Base-by-base conservation (phyloP, 2,113 vertebrate genomes). In the Opisthocomus hoazin region DNA sequence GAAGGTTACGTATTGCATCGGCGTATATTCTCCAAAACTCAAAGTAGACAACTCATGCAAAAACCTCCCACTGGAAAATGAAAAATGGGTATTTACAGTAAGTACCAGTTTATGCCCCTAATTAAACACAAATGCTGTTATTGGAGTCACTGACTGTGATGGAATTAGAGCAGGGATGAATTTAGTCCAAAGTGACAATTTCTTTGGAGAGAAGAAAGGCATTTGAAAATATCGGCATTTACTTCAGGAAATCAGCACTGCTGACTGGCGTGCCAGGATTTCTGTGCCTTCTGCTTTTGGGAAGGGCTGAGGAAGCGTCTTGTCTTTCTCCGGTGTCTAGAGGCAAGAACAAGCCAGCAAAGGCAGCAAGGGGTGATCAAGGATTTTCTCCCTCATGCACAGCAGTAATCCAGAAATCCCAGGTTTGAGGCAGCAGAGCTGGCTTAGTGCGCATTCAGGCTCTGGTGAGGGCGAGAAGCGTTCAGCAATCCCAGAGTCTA, bases 61-160 rank as follows among this genome's bases (percentile, higher is more conserved):
- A 96, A 96, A 75, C 56, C 41, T 94, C 54, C 58, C 66, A 66
- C n/a, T 58, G 53, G 89, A 92, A 95, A 95, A 92, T 54, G 57
- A 91, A 96, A 97, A 94, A 80, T 66, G 74, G 23, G 50, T 70
- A 87, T 93, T 95, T 94, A 85, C 26, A 87, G 8, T 69, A 82
- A 82, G 18, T 73, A 68, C 26, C 12, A 73, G 54, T 87, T 94
- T 87, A 71, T 74, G 70, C 34, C 63, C 74, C 63, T 89, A 89
- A 93, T 93, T 85, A 94, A 93, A 87, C 80, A 77, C 58, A 87
- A 91, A 90, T 69, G 45, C 34, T 60, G 37, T 65, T 89, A 73
- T 6, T 87, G 70, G 57, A 95, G 78, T 79, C 65, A 87, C 53
- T 85, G 89, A 87, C 56, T 89, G 24, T 71, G 41, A 68, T 89